Conservation (phyloP, 2,797 vertebrate species). For the Ctenopoma kingsleyae region DNA sequence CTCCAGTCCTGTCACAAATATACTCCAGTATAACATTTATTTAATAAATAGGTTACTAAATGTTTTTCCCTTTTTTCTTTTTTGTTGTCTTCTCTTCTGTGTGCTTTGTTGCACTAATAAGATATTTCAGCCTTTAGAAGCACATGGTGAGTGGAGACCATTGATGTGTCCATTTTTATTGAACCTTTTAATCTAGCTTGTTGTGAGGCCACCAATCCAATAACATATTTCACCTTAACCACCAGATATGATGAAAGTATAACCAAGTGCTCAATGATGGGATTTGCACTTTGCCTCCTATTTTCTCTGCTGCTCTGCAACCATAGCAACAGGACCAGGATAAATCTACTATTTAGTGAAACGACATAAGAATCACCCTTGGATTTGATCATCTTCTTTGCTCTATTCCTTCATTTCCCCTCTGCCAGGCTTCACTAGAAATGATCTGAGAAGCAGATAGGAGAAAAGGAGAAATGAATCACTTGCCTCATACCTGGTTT, state of each 20-base stretch:
- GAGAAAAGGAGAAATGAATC: slow-evolving; percentile 58
- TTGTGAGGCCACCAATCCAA: slow-evolving; percentile 59
- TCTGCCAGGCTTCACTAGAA: slow-evolving; percentile 58
- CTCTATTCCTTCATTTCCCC: slow-evolving; percentile 58
- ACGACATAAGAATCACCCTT: slow-evolving; percentile 70
- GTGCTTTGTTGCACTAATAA: slow-evolving; percentile 40
- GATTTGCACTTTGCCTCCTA: slow-evolving; percentile 59
- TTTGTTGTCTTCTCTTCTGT: slow-evolving; percentile 67
- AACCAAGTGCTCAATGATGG: slow-evolving; percentile 78
- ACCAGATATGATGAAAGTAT: slow-evolving; percentile 78
- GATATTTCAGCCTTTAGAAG: slow-evolving; percentile 22
- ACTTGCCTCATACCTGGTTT: slow-evolving; percentile 61
- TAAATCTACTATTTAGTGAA: slow-evolving; percentile 77
- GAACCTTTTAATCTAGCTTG: slow-evolving; percentile 67
- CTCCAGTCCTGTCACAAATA: slow-evolving; percentile 88
- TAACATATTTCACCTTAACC: slow-evolving; percentile 68
- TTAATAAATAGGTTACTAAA: slow-evolving; percentile 89
- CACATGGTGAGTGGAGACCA: slow-evolving; percentile 10
- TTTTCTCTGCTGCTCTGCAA: slow-evolving; percentile 47
- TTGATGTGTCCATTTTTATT: slow-evolving; percentile 47
- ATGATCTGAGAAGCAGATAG: slow-evolving; percentile 57
- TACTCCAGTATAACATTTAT: slow-evolving; percentile 85
- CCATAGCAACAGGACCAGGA: slow-evolving; percentile 79
- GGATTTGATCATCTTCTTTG: slow-evolving; percentile 71
- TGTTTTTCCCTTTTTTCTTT: slow-evolving; percentile 38